Evolutionary conservation across 1,140 invertebrate species (phyloP).

Genomic region (Platyura marginata): DNA sequence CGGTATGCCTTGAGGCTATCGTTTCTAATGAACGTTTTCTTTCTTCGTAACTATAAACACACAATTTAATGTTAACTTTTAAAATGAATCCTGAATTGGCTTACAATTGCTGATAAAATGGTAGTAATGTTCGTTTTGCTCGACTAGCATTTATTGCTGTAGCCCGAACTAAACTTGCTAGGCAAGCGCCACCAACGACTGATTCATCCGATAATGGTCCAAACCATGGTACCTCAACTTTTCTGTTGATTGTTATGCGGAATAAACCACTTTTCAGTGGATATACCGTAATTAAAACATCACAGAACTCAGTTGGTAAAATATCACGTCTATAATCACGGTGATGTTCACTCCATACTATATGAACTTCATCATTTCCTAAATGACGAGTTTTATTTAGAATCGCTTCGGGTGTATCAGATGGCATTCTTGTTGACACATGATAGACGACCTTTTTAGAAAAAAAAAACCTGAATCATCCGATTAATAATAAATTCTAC

Average conservation of each 20-base stretch:
- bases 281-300: conserved; percentile 95
- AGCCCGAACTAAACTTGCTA: conserved; percentile 77
- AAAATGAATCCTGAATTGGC: conserved; percentile 11
- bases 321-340: conserved; percentile 91
- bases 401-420: conserved; percentile 65
- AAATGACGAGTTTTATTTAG: conserved; percentile 90
- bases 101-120: conserved; percentile 84
- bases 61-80: background rate
- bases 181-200: conserved; percentile 62
- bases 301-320: conserved; percentile 97
- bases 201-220: conserved; percentile 92
- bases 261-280: conserved; percentile 67
- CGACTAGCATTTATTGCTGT: conserved; percentile 86
- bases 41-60: conserved; percentile 65
- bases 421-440: conserved; percentile 95
- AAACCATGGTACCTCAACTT: conserved; percentile 82
- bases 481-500: background rate
- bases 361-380: conserved; percentile 98
- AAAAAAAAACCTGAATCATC: background rate
- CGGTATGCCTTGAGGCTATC: conserved; percentile 76
- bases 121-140: conserved; percentile 69
- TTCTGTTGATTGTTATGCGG: conserved; percentile 66
- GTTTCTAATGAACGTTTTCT: conserved; percentile 69
- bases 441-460: conserved; percentile 75
- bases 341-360: conserved; percentile 96